Evolutionary conservation across 2,888 invertebrate species (phyloP).

Genomic region (Epinotia demarniana): DNA sequence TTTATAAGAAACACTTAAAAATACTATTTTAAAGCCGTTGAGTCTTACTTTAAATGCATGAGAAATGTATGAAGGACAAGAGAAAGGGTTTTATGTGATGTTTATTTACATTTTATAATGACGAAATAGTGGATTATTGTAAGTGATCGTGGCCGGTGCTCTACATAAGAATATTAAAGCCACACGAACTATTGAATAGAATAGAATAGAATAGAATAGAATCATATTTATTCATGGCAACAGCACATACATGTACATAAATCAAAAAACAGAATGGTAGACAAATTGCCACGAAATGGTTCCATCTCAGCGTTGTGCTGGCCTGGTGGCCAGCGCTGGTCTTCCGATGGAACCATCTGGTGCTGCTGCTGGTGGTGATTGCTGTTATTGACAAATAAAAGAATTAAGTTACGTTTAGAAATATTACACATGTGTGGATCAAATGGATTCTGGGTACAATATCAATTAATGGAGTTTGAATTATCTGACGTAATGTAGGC

Average conservation of each 20-base stretch:
- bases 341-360: too few relatives aligned
- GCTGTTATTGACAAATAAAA: too few relatives aligned
- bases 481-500: not conserved
- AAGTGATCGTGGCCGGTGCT: not conserved
- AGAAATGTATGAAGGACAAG: constrained; percentile 29
- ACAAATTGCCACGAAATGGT: too few relatives aligned
- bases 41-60: constrained; percentile 62
- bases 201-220: too few relatives aligned
- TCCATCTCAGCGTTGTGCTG: too few relatives aligned
- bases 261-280: too few relatives aligned
- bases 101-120: constrained; percentile 33
- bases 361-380: too few relatives aligned
- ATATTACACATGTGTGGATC: not conserved
- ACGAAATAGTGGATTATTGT: not conserved
- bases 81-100: not conserved
- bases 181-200: too few relatives aligned
- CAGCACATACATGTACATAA: too few relatives aligned
- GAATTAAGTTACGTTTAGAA: not conserved
- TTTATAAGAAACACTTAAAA: constrained; percentile 43
- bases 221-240: too few relatives aligned
- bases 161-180: not conserved
- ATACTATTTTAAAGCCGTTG: constrained; percentile 66
- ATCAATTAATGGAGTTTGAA: not conserved
- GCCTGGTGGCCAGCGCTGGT: too few relatives aligned
- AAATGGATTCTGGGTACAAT: not conserved